Base-by-base conservation (phyloP, 2,888 invertebrate genomes). In the Amblyjoppa proteus region DNA sequence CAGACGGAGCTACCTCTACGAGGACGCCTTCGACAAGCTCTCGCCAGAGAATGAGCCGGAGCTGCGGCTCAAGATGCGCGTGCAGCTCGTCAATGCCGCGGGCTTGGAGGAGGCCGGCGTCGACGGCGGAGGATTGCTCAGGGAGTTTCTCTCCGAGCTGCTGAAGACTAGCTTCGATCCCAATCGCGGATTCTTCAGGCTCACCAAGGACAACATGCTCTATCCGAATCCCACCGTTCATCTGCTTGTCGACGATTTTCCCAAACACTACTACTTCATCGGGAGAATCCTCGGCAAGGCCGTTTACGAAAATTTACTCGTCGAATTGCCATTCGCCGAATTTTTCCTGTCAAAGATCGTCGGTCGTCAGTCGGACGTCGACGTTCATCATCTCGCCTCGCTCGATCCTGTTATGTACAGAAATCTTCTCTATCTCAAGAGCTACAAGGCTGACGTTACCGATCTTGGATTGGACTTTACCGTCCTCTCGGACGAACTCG, bases 91-190 rank as follows among this genome's bases (percentile, higher is more conserved):
- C 66, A 99, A 99, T 91, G 96, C 96, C 81, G 97, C 97, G 0
- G 99, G 99, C 0, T 95, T 98, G 16, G 98, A 98, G 90, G 99
- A 99, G 94, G 98, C 98, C 0, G 99, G 99, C 0, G 98, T 99
- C 2, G 99, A 99, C 93, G 99, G 99, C 2, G 99, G 99, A 1
- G 99, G 99, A 0, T 96, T 99, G 16, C 99, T 99, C 92, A 96
- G 99, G 69, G 99, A 99, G 94, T 99, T 99, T 93, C 95, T 99
- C 3, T 97, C 97, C 0, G 99, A 99, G 94, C 95, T 99, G 11
- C 95, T 99, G 41, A 98, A 98, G 95, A 98, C 99, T 0, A 98
- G 98, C 0, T 99, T 99, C 92, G 99, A 99, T 95, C 99, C 99
- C 0, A 99, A 99, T 94, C 95, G 99, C 78, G 99, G 99, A 0